Percentiles rank a stretch among this genome's conserved stretches.
phyloP scores from a whole-genome alignment of 2,888 invertebrate species.

The Lordiphosa fenestrarum region DNA sequence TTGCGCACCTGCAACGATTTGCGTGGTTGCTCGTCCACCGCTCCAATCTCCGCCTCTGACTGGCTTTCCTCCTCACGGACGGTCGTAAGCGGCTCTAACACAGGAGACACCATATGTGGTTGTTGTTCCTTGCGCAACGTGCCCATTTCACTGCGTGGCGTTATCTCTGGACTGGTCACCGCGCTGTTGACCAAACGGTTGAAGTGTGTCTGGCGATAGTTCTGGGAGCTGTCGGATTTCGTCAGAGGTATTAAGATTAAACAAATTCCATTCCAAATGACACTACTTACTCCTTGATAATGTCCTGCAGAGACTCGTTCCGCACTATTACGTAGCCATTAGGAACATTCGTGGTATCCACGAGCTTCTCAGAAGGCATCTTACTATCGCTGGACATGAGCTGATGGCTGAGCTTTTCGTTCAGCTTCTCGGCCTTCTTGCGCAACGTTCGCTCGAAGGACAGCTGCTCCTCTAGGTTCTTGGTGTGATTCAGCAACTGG shows the following conservation, averaged over 20 bases:
- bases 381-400: constrained; percentile 81
- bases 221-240: constrained; percentile 21
- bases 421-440: constrained; percentile 84
- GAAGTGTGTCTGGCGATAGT: constrained; percentile 32
- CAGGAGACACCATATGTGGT: neutral
- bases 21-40: constrained; percentile 27
- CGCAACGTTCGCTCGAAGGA: constrained; percentile 84
- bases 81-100: constrained; percentile 10
- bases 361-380: constrained; percentile 15
- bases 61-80: constrained; percentile 3
- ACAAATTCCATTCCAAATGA: neutral
- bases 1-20: constrained; percentile 73
- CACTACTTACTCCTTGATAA: constrained; percentile 67
- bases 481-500: constrained; percentile 70
- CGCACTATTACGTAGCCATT: constrained; percentile 72
- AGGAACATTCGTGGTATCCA: constrained; percentile 46
- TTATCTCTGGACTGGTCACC: constrained; percentile 42
- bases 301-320: constrained; percentile 64
- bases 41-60: constrained; percentile 15
- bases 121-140: constrained; percentile 51
- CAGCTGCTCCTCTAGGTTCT: constrained; percentile 82
- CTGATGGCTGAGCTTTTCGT: constrained; percentile 83
- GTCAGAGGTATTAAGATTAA: neutral
- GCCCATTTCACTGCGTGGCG: constrained; percentile 53
- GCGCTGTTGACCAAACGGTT: constrained; percentile 60